Base-by-base conservation (phyloP, 2,113 vertebrate genomes). In the Hassar affinis region DNA sequence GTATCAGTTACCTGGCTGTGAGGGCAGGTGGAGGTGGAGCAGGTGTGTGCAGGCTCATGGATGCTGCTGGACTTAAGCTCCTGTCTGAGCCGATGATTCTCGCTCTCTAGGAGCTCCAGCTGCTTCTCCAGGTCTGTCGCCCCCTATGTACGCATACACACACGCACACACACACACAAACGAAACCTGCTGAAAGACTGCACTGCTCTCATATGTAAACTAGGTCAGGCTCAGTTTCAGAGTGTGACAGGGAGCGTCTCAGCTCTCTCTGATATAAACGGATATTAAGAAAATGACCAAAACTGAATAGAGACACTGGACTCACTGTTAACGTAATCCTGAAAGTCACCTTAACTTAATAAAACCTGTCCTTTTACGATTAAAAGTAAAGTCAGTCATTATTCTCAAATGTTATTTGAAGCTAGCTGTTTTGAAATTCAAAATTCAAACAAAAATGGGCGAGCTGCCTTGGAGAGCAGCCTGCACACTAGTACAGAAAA, bases 41-140 rank as follows among this genome's bases (percentile, higher is more conserved):
- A 84, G 84, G 68, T 0, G 6, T 88, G 20, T 64, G 85, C 49
- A 49, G 88, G 80, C 0, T 89, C 78, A 52, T 85, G 89, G 83
- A 93, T 91, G 83, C 94, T 93, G 0, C 93, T 93, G 22, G 85
- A 88, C 87, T 93, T 94, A 92, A 97, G 93, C 92, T 98, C 96
- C 89, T 95, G 95, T 86, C 93, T 96, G 89, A 99, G 92, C 33
- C 90, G 94, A 91, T 96, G 92, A 15, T 99, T 99, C 91, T 99
- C 97, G 1, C 94, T 94, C 52, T 90, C 92, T 91, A 99, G 93
- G 87, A 96, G 94, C 90, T 97, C 95, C 83, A 96, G 94, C 90
- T 98, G 97, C 91, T 99, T 99, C 93, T 98, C 97, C 52, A 92
- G 85, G 81, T 99, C 97, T 0, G 96, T 97, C 88, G 96, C 95